Evolutionary conservation across 2,113 vertebrate species (phyloP).

Genomic region (Tragelaphus scriptus): DNA sequence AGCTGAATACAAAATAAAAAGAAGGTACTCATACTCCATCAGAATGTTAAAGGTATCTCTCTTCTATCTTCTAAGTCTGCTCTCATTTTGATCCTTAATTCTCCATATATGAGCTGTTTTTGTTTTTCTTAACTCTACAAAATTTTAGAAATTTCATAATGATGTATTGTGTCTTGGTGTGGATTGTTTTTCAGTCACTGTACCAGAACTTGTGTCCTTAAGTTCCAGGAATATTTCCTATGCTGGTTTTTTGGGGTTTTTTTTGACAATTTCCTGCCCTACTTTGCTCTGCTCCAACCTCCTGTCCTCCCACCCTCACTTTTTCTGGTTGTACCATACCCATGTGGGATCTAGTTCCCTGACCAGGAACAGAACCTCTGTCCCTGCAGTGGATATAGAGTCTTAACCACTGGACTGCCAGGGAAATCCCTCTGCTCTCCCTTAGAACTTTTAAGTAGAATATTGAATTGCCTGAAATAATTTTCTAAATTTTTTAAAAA

Average conservation of each 20-base stretch:
- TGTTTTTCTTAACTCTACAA: background rate
- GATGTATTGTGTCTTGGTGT: background rate
- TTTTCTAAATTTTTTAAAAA: background rate
- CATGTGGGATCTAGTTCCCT: background rate
- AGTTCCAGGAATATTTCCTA: background rate
- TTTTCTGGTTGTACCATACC: background rate
- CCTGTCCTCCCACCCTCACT: background rate
- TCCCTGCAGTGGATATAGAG: background rate
- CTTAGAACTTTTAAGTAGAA: background rate
- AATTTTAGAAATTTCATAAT: background rate
- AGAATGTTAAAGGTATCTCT: background rate
- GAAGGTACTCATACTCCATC: background rate
- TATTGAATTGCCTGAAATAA: background rate
- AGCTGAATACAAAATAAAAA: background rate
- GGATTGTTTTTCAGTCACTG: background rate
- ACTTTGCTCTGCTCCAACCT: background rate
- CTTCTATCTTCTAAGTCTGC: background rate
- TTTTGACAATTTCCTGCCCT: background rate
- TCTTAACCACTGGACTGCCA: background rate
- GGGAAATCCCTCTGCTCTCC: background rate
- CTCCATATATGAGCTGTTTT: background rate
- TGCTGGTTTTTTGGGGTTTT: background rate
- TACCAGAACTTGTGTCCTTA: background rate
- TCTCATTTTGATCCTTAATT: background rate
- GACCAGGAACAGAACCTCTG: background rate